Percentiles rank a stretch among this genome's conserved stretches.
Conservation (phyloP, 2,888 invertebrate genomes). For the Orthosia gothica region DNA sequence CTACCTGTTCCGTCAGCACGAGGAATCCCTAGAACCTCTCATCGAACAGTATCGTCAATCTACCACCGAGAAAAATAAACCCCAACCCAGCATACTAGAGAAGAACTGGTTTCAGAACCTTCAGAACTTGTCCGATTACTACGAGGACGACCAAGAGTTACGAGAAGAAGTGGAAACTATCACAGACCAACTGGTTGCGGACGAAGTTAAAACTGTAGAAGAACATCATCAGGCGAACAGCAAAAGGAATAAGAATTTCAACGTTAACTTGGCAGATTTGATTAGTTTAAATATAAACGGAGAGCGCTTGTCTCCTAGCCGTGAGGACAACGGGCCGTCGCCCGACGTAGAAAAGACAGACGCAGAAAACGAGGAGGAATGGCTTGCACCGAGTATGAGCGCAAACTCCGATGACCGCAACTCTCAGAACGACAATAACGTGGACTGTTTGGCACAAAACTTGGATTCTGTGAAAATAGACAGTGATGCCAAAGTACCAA, state of each 20-base stretch:
- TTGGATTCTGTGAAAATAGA: slow-evolving; percentile 83
- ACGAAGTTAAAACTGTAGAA: slow-evolving; percentile 77
- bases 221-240: slow-evolving; percentile 64
- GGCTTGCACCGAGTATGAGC: slow-evolving; percentile 88
- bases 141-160: slow-evolving; percentile 87
- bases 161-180: slow-evolving; percentile 83
- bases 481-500: slow-evolving; percentile 85
- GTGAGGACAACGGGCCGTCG: slow-evolving; percentile 79
- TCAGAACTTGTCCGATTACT: slow-evolving; percentile 88
- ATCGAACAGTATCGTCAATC: slow-evolving; percentile 83
- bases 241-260: slow-evolving; percentile 81
- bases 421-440: slow-evolving; percentile 75
- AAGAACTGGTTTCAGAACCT: slow-evolving; percentile 85
- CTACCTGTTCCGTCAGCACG: slow-evolving; percentile 87
- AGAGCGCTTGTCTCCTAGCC: slow-evolving; percentile 81
- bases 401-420: slow-evolving; percentile 82
- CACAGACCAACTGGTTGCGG: slow-evolving; percentile 81
- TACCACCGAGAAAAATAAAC: slow-evolving; percentile 71
- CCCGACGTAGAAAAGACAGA: slow-evolving; percentile 80
- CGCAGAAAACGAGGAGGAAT: slow-evolving; percentile 87
- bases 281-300: slow-evolving; percentile 84
- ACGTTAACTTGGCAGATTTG: slow-evolving; percentile 87
- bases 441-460: slow-evolving; percentile 83
- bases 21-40: slow-evolving; percentile 87
- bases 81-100: slow-evolving; percentile 78